Evolutionary conservation across 2,113 vertebrate genomes (phyloP).

Genomic region (Ardeotis arabs): DNA sequence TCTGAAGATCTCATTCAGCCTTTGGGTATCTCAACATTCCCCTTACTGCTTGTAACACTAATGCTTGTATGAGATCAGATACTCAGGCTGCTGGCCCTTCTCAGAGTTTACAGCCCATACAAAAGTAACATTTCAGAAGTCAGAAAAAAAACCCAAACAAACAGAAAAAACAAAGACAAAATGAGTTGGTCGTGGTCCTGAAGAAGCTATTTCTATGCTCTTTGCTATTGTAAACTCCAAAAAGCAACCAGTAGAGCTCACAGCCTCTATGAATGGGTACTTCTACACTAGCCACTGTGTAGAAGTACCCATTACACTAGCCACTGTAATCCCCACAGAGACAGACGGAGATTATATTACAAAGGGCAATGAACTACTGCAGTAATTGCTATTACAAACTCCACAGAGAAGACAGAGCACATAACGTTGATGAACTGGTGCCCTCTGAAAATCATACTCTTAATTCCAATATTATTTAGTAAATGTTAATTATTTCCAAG

Average conservation of each 20-base stretch:
- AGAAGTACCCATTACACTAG: not conserved
- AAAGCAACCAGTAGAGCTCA: not conserved
- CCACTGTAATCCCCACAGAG: not conserved
- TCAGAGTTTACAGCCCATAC: not conserved
- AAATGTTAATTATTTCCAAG: slow-evolving; percentile 22
- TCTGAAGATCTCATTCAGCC: not conserved
- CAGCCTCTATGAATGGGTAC: not conserved
- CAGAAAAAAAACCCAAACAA: not conserved
- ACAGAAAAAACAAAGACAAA: not conserved
- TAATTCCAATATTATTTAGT: slow-evolving; percentile 35
- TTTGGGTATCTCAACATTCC: not conserved
- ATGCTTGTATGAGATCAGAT: not conserved
- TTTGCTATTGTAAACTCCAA: not conserved
- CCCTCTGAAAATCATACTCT: not conserved
- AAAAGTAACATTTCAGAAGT: not conserved
- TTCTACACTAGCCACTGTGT: not conserved
- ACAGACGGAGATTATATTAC: slow-evolving; percentile 8
- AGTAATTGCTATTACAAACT: not conserved
- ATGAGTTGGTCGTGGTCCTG: not conserved
- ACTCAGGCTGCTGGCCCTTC: not conserved
- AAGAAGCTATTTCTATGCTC: not conserved
- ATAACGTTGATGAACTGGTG: not conserved
- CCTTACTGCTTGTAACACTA: not conserved
- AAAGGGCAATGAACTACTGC: slow-evolving; percentile 19
- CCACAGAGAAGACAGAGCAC: not conserved